Evolutionary conservation across 2,797 vertebrate species (phyloP), one percentile per base, ranked within the genome.

Genomic region (Tympanoctomys barrerae): DNA sequence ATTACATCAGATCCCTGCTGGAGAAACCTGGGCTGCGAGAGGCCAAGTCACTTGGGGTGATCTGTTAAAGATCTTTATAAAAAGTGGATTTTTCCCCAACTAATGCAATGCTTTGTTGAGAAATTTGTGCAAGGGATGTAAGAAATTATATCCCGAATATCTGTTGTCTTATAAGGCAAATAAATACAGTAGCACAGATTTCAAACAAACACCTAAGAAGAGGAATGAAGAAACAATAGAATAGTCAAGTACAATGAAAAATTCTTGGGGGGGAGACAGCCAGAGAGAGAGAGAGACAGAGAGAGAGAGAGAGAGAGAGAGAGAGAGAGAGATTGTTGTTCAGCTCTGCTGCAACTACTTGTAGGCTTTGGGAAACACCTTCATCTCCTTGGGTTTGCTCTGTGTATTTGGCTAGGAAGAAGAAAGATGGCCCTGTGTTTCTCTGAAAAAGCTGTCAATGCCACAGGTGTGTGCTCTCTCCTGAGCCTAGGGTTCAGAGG

Each of bases 341-440:
- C 21, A 36, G 68, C 54, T 73, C 33, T 4, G 13, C 16, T 10
- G 22, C 70, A 18, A 61, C 11, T 22, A 42, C 26, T 31, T 6
- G 7, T 24, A 19, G 31, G 12, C 33, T 33, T 59, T 9, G 0
- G 54, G 64, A 19, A 21, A 33, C 14, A 42, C 26, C 22, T 10
- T 42, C 46, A 14, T 11, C n/a, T 68, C 21, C 36, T 7, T 19
- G 26, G 28, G 11, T 52, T 52, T 57, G 3, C 39, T 46, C 49
- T 71, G 49, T 70, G 13, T 33, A 13, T 33, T 77, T 21, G 33
- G n/a, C 3, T 22, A 36, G 64, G 46, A 6, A 54, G 19, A 22
- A 59, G 42, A 24, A 68, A 2, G 28, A 18, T 3, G 16, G 52
- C 22, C 66, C 33, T 7, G 1, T 18, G 18, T 2, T 0, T 33